A percentile compares a stretch with the other conserved stretches of the same genome.
Conservation (phyloP, 1,140 invertebrate genomes). For the Aleiodes sp. region DNA sequence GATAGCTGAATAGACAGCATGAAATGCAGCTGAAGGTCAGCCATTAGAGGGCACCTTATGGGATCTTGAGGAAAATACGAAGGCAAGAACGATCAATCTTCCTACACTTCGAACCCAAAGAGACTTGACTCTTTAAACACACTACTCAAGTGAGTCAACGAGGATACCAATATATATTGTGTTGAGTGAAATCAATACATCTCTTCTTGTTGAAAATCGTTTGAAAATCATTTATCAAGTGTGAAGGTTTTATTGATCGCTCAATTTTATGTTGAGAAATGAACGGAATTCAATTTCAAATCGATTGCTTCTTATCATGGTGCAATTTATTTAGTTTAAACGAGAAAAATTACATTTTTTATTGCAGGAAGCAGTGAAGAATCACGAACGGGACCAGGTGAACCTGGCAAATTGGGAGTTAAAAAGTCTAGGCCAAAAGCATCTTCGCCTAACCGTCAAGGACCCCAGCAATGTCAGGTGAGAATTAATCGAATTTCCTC, state of each 20-base stretch:
- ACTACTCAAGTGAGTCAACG: not conserved
- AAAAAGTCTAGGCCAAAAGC: constrained; percentile 79
- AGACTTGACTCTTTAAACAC: not conserved
- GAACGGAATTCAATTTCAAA: too few relatives aligned
- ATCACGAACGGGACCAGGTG: constrained; percentile 58
- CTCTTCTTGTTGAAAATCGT: too few relatives aligned
- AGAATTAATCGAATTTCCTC: constrained; percentile 30
- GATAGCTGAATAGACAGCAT: constrained; percentile 26
- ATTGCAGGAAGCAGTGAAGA: constrained; percentile 64
- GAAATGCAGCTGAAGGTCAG: constrained; percentile 32
- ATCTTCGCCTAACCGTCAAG: constrained; percentile 80
- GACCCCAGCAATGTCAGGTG: constrained; percentile 83
- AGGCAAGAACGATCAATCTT: constrained; percentile 52
- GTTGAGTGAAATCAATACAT: too few relatives aligned
- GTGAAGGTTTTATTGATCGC: too few relatives aligned
- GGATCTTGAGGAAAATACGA: constrained; percentile 40
- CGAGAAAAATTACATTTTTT: constrained; percentile 35
- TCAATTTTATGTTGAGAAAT: too few relatives aligned
- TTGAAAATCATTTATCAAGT: too few relatives aligned
- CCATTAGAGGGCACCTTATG: constrained; percentile 41
- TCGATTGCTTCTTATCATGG: too few relatives aligned
- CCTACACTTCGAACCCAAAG: constrained; percentile 43
- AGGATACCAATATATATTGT: not conserved
- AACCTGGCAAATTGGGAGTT: constrained; percentile 64
- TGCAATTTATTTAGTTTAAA: too few relatives aligned